A percentile compares a stretch with the other conserved stretches of the same genome.
phyloP scores from a whole-genome alignment of 2,797 vertebrate genomes.

The Rhinella marina region DNA sequence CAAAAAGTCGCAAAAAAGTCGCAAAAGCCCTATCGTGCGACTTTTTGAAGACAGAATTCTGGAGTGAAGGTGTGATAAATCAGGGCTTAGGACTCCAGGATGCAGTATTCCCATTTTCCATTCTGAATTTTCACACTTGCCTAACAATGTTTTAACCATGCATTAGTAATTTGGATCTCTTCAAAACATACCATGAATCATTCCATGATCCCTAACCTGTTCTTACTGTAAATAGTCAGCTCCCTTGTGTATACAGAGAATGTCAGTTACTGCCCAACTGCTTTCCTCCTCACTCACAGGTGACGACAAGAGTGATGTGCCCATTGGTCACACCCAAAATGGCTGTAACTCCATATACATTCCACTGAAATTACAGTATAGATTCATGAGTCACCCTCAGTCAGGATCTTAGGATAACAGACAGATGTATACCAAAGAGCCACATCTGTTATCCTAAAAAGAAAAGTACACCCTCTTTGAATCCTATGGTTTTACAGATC shows the following conservation, averaged over 20 bases:
- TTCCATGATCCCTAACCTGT: slow-evolving; percentile 5
- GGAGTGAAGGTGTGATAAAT: too few species aligned
- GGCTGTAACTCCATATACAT: neutral
- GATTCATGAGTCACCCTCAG: neutral
- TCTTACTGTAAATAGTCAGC: neutral
- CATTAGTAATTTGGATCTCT: neutral
- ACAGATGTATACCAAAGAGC: neutral
- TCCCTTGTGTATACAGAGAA: neutral
- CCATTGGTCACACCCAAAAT: slow-evolving; percentile 19
- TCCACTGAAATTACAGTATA: neutral
- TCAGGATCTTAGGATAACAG: neutral
- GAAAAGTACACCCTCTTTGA: too few species aligned
- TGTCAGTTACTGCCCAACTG: neutral
- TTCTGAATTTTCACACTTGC: neutral
- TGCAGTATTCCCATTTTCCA: neutral
- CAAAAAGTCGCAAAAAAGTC: too few species aligned
- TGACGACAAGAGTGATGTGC: slow-evolving; percentile 30
- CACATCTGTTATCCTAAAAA: too few species aligned
- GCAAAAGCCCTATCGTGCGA: too few species aligned
- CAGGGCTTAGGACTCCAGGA: neutral
- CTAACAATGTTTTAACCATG: neutral
- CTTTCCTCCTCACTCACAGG: slow-evolving; percentile 24
- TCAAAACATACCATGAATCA: slow-evolving; percentile 3
- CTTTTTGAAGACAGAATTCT: too few species aligned
- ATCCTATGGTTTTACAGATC: too few species aligned